Base-by-base conservation (phyloP, 2,797 vertebrate genomes). In the Botia kubotai region DNA sequence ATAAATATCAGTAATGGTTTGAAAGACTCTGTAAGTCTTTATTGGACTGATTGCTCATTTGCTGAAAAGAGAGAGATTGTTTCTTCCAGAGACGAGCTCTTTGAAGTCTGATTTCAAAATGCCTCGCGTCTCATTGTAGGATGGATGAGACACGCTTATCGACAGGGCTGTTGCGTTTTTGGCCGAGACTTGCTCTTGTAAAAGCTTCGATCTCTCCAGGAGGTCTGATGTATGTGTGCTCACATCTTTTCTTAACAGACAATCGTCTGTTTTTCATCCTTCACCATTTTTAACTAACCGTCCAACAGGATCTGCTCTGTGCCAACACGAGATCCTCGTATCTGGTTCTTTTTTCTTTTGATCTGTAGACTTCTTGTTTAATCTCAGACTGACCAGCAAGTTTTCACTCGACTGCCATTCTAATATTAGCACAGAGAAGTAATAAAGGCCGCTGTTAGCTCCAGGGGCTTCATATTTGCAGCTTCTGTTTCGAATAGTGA, bases 11-110 rank as follows among this genome's bases (percentile, higher is more conserved):
- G 72, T 65, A 69, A 70, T 23, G 36, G 48, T 66, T 71, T 76
- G 58, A 70, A 82, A 82, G 77, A 52, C 58, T 80, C 63, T 75
- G 3, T 33, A 58, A 21, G 60, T 67, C 70, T 83, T 81, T 57
- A 71, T 73, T 67, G 57, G 66, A 79, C 83, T 86, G 79, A 86
- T 86, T 82, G 68, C 65, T 86, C 82, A 77, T 85, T 87, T 83
- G 80, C 68, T 62, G 62, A 84, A 82, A 84, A 79, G 83, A 73
- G 80, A 57, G 39, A 72, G 48, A 75, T 53, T 39, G 48, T 75
- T 80, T 62, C 72, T 78, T 33, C 52, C 63, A 75, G 68, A 73
- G 19, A 43, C 57, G 14, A 43, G n/a, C 52, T 73, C 82, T 86
- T 84, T 87, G 84, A 87, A 83, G 78, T 79, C 57, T 71, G 57